Percentiles rank a stretch among this genome's conserved stretches.
Evolutionary conservation across 2,888 invertebrate genomes (phyloP).

Genomic region (Azorinus chamasolen): DNA sequence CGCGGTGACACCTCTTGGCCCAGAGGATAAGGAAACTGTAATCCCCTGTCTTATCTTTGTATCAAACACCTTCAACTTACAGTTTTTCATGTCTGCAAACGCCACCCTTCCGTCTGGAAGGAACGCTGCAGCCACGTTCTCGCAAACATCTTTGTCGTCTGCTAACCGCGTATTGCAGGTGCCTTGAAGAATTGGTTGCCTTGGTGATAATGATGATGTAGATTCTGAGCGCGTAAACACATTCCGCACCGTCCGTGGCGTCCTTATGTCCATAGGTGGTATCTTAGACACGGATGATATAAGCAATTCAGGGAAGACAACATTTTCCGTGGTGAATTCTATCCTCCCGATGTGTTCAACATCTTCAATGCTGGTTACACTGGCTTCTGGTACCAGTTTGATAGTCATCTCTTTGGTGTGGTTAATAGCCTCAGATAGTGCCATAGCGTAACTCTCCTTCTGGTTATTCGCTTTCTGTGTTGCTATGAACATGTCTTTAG

Average conservation of each 20-base stretch:
- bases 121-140: slow-evolving; percentile 49
- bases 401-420: slow-evolving; percentile 44
- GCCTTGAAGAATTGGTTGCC: slow-evolving; percentile 16
- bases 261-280: slow-evolving; percentile 48
- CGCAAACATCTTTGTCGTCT: slow-evolving; percentile 52
- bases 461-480: slow-evolving; percentile 52
- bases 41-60: slow-evolving; percentile 38
- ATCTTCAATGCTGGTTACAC: slow-evolving; percentile 37
- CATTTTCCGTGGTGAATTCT: slow-evolving; percentile 33
- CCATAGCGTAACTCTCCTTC: slow-evolving; percentile 48
- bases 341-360: slow-evolving; percentile 39
- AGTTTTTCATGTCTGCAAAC: slow-evolving; percentile 54
- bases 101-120: slow-evolving; percentile 54
- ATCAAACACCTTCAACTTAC: slow-evolving; percentile 57
- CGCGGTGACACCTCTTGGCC: slow-evolving; percentile 46
- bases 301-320: slow-evolving; percentile 45
- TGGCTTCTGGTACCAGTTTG: slow-evolving; percentile 38
- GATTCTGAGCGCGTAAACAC: slow-evolving; percentile 26
- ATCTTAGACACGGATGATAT: slow-evolving; percentile 57
- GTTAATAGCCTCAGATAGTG: slow-evolving; percentile 47
- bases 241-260: slow-evolving; percentile 44
- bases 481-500: slow-evolving; percentile 46
- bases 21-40: slow-evolving; percentile 42
- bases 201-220: slow-evolving; percentile 29
- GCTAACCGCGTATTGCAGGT: slow-evolving; percentile 42